These are phyloP conservation scores for Vireo altiloquus DNA, from an alignment of 2,113 vertebrate species.

Conservation along the genomic window DNA sequence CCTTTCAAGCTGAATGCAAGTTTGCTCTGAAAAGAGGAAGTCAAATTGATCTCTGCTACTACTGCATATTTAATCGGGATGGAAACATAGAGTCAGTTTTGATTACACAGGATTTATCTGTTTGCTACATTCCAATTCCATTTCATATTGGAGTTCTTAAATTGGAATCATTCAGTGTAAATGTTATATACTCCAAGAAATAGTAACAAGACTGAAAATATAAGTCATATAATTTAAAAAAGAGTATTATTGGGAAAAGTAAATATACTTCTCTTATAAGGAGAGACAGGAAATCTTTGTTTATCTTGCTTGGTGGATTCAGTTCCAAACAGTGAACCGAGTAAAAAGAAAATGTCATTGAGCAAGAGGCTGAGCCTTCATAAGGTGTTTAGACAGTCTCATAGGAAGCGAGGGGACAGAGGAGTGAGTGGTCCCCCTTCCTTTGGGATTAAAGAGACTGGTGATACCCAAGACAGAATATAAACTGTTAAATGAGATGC, in stretches of 20 bases:
- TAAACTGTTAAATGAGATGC: not conserved
- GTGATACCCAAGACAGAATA: not conserved
- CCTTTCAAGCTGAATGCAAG: not conserved
- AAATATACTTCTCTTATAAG: not conserved
- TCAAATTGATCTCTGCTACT: not conserved
- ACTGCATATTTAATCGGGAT: not conserved
- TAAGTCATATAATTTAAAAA: not conserved
- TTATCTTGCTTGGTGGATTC: not conserved
- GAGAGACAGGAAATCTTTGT: not conserved
- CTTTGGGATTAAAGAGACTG: not conserved
- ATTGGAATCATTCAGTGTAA: not conserved
- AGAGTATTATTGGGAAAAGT: not conserved
- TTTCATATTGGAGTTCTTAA: conserved; percentile 4
- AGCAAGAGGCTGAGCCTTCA: not conserved
- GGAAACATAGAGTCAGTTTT: not conserved
- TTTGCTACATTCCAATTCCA: not conserved
- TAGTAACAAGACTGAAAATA: not conserved
- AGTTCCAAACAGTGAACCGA: not conserved
- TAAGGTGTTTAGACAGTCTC: not conserved
- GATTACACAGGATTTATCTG: not conserved
- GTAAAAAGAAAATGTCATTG: not conserved
- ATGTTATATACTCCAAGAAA: not conserved
- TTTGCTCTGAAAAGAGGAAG: not conserved
- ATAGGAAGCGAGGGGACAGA: not conserved
- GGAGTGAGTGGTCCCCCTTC: not conserved